A percentile compares a stretch with the other conserved stretches of the same genome.
Conservation (phyloP, 2,797 vertebrate genomes). For the Coregonus suidteri region DNA sequence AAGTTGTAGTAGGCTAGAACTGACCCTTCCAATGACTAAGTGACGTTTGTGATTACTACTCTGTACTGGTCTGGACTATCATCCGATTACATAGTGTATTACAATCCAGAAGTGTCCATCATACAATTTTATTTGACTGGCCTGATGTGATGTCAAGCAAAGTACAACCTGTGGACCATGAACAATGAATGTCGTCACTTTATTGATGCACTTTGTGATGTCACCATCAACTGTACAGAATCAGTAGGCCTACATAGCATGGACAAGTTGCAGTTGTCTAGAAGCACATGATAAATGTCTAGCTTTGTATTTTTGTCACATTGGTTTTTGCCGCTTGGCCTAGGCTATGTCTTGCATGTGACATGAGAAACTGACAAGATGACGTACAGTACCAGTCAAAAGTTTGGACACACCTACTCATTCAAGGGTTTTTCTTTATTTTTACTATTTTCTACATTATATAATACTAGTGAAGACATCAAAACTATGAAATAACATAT, state of each 20-base stretch:
- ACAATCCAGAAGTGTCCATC: conserved; percentile 34
- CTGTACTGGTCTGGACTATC: conserved; percentile 57
- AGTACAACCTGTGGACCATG: conserved; percentile 35
- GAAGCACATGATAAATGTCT: background rate
- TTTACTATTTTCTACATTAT: no score
- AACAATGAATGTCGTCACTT: conserved; percentile 7
- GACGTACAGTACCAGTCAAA: background rate
- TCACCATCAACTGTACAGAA: background rate
- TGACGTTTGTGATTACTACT: conserved; percentile 13
- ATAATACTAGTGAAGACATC: no score
- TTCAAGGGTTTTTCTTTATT: no score
- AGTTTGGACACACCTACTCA: no score
- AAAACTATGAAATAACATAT: no score
- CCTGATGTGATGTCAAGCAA: conserved; percentile 28
- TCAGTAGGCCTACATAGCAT: background rate
- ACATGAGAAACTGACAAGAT: background rate
- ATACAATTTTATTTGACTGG: conserved; percentile 26
- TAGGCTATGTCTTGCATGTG: background rate
- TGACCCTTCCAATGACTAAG: conserved; percentile 4
- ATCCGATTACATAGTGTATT: conserved; percentile 25
- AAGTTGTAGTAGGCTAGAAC: conserved; percentile 8
- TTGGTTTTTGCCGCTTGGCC: background rate
- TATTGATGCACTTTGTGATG: background rate
- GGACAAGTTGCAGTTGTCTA: background rate
- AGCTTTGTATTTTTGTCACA: background rate